Base-by-base conservation (phyloP, 2,797 vertebrate species). In the Chaunax sp. region DNA sequence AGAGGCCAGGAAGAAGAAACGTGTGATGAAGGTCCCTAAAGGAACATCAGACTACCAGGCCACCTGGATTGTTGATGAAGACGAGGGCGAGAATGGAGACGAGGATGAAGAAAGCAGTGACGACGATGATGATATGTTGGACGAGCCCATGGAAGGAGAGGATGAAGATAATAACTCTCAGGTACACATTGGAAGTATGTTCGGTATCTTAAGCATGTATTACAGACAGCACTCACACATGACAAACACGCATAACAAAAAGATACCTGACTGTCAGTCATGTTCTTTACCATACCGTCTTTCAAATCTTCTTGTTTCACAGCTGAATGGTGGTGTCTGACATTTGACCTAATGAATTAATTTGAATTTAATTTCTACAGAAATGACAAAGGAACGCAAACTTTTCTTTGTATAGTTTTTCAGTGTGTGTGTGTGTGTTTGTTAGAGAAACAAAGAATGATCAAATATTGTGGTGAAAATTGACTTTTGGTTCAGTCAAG, bases 11-110 rank as follows among this genome's bases (percentile, higher is more conserved):
- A 96, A 95, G 81, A 92, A 35, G 38, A 93, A 88, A 67, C 95
- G 87, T 50, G 72, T 96, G 57, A 92, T 94, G 89, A 97, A 94
- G 77, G 97, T 98, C 59, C 98, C 97, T 6, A 99, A 96, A 90
- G 98, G 98, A 72, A 99, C 95, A 0, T 99, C 98, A 0, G 95
- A 92, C 72, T 99, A 99, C 82, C 98, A 99, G 87, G 98, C 98
- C 57, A 91, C 94, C 0, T 99, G 98, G 98, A 99, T 99, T 65
- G 88, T 95, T 20, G 94, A 91, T 26, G 92, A 93, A 28, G 91
- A 71, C 15, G 92, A 84, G 0, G 91, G 90, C 0, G 90, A 91
- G 4, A 73, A 75, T 7, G 81, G 54, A 2, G 92, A 93, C 0
- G 70, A 79, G 15, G 83, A 90, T 5, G 85, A 84, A 2, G 91